These are phyloP conservation scores for Isaurus tuberculatus DNA, from an alignment of 92 coral and sea anemone genomes.

Conservation along the genomic window DNA sequence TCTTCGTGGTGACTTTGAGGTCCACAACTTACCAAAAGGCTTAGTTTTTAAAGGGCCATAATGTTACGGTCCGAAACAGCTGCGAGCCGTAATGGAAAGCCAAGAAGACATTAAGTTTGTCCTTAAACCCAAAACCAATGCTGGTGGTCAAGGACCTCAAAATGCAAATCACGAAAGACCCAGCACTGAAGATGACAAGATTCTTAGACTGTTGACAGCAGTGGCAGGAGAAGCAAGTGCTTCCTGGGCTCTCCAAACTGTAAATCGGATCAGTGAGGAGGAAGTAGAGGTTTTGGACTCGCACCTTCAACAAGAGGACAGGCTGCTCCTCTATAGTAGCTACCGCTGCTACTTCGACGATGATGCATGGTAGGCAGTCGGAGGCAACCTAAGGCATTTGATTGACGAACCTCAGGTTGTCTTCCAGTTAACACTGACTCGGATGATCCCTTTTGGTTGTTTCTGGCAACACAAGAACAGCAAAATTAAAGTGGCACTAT, in stretches of 20 bases:
- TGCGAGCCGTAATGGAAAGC: constrained; percentile 1
- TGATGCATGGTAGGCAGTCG: constrained; percentile 23
- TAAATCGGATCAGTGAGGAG: constrained; percentile 6
- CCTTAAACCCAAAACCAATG: not conserved
- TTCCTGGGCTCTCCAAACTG: not conserved
- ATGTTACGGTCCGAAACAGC: constrained; percentile 12
- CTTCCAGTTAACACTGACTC: constrained; percentile 10
- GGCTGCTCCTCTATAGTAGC: constrained; percentile 30
- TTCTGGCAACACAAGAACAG: not conserved
- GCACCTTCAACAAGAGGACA: constrained; percentile 21
- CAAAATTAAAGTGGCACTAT: too few relatives aligned
- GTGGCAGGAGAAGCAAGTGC: constrained; percentile 29
- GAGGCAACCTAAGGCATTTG: not conserved
- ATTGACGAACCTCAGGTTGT: not conserved
- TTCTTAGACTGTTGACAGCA: not conserved
- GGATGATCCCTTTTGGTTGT: constrained; percentile 10
- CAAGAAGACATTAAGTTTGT: constrained; percentile 6
- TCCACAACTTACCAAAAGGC: constrained; percentile 14
- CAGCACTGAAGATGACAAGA: constrained; percentile 5
- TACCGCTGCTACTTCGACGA: constrained; percentile 20
- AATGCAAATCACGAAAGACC: constrained; percentile 19
- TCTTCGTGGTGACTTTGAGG: constrained; percentile 12
- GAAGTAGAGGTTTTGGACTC: constrained; percentile 40
- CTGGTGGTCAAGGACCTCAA: constrained; percentile 4
- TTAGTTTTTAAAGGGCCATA: not conserved